Evolutionary conservation across 2,797 vertebrate genomes (phyloP).

Genomic region (Sylvilagus floridanus): DNA sequence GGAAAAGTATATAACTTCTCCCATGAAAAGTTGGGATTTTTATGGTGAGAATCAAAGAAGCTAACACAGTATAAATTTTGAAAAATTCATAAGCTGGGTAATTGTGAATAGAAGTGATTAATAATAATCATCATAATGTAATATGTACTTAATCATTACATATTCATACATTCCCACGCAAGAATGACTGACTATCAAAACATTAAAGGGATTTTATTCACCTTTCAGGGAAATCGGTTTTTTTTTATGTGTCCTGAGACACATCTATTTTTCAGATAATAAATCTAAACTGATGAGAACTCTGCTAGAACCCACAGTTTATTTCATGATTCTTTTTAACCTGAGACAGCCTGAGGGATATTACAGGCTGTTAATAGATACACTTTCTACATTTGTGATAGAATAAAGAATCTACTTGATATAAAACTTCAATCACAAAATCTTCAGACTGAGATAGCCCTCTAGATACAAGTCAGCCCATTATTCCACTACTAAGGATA

Average conservation of each 20-base stretch:
- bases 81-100: not conserved
- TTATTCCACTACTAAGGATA: not conserved
- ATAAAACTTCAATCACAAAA: slow-evolving; percentile 69
- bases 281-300: slow-evolving; percentile 44
- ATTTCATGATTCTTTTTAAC: slow-evolving; percentile 30
- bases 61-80: not conserved
- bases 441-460: not conserved
- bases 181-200: not conserved
- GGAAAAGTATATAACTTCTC: not conserved
- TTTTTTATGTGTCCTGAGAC: slow-evolving; percentile 36
- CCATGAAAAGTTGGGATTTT: not conserved
- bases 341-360: slow-evolving; percentile 30
- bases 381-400: slow-evolving; percentile 59
- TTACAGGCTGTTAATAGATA: slow-evolving; percentile 50
- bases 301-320: not conserved
- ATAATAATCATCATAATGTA: slow-evolving; percentile 22
- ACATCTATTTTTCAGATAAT: slow-evolving; percentile 46
- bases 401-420: slow-evolving; percentile 60
- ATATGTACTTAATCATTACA: not conserved
- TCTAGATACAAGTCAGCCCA: not conserved
- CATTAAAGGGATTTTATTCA: slow-evolving; percentile 32
- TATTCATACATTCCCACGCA: not conserved
- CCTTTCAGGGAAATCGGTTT: not conserved
- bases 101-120: slow-evolving; percentile 3
- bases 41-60: not conserved